A percentile compares a stretch with the other conserved stretches of the same genome.
phyloP scores from a whole-genome alignment of 2,888 invertebrate genomes.

The Apodemia hepburni region DNA sequence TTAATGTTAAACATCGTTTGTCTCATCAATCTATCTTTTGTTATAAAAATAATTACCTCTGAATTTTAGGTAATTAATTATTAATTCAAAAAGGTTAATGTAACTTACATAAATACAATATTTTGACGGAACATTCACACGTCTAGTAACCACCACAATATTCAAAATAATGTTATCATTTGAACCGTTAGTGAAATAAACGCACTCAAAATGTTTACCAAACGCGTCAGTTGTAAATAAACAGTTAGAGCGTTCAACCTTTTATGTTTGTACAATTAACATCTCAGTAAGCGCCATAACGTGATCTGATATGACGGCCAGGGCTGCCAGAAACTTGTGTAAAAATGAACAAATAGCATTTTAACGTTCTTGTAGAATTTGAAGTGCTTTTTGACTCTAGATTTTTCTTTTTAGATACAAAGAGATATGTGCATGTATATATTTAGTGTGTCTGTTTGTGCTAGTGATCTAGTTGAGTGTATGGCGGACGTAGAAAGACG shows the following conservation, averaged over 20 bases:
- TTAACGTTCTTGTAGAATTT: too few species aligned
- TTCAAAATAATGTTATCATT: conserved; percentile 7
- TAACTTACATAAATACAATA: not conserved
- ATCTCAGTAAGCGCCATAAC: conserved; percentile 16
- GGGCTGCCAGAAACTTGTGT: not conserved
- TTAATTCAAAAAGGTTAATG: too few species aligned
- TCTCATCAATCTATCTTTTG: too few species aligned
- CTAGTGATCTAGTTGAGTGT: too few species aligned
- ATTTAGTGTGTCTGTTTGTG: too few species aligned
- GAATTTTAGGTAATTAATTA: too few species aligned
- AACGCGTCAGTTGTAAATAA: conserved; percentile 33
- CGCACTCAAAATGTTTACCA: conserved; percentile 25
- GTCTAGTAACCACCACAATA: not conserved
- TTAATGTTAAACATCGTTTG: too few species aligned
- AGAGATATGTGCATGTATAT: too few species aligned
- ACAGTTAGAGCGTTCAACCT: conserved; percentile 30
- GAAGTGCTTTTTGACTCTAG: too few species aligned
- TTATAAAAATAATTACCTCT: too few species aligned
- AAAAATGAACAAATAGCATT: not conserved
- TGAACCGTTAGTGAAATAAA: conserved; percentile 6
- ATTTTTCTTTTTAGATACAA: too few species aligned
- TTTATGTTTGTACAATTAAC: conserved; percentile 18
- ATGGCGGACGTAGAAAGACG: too few species aligned
- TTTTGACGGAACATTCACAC: not conserved
- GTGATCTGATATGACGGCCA: conserved; percentile 2